These are phyloP conservation scores for Eulithis prunata DNA, from an alignment of 2,888 invertebrate genomes.

Conservation along the genomic window DNA sequence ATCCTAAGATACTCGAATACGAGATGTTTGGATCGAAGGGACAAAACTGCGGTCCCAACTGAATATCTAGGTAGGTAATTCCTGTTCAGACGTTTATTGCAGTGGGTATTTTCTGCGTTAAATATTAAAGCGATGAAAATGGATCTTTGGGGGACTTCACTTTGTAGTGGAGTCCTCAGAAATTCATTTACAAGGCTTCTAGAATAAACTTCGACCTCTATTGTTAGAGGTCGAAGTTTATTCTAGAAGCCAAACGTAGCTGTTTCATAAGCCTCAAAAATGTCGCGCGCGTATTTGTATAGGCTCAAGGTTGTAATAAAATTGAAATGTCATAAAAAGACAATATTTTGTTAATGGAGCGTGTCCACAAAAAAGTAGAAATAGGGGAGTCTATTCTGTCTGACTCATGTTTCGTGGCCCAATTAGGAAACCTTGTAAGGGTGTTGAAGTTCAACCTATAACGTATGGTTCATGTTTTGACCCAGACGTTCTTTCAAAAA, in stretches of 20 bases:
- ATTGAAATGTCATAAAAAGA: conserved; percentile 30
- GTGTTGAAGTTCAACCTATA: conserved; percentile 43
- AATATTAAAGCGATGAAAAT: conserved; percentile 1
- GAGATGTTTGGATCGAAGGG: background rate
- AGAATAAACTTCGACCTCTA: too few species aligned
- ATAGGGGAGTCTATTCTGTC: conserved; percentile 16
- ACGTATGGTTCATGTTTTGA: conserved; percentile 29
- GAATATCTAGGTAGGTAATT: background rate
- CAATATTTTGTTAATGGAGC: conserved; percentile 29
- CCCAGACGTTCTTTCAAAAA: conserved; percentile 8
- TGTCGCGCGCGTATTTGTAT: conserved; percentile 14
- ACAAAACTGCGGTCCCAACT: background rate
- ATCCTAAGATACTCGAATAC: background rate
- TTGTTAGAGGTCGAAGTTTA: background rate
- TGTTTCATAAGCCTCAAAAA: conserved; percentile 7
- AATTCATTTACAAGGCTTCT: too few species aligned
- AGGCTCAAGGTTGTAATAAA: conserved; percentile 24
- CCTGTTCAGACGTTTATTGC: background rate
- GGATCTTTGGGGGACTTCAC: background rate
- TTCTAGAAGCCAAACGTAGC: background rate
- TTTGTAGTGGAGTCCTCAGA: too few species aligned
- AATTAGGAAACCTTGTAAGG: conserved; percentile 49
- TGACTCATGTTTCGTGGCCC: conserved; percentile 29
- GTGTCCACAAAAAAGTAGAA: conserved; percentile 18
- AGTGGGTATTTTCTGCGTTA: background rate